Evolutionary conservation across 2,113 vertebrate species (phyloP), one percentile per base, ranked within the genome.

Genomic region (Xenopus borealis): DNA sequence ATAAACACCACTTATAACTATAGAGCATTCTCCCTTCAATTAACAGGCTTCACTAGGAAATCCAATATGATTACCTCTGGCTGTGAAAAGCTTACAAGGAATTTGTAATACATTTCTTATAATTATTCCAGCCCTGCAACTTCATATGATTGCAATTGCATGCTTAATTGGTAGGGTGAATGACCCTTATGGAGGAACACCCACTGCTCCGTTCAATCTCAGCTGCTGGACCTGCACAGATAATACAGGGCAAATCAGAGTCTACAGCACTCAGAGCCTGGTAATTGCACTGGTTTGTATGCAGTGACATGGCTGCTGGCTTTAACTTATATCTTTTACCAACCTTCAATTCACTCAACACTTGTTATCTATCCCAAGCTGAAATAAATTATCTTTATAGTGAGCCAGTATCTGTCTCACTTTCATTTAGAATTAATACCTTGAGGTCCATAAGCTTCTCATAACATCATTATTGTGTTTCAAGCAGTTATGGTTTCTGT

Each of bases 271-370:
- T 55, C 53, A n/a, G 68, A 55, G 27, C 30, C 14, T 10, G 10
- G 4, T 75, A 75, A 75, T 75, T 44, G 66, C 63, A 10, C 72
- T 61, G 20, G 33, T 75, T 67, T 75, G 64, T 75, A 75, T 75
- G 72, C 72, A 75, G 65, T 16, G 40, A 67, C 72, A 75, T 66
- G 64, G 14, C 52, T 50, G 12, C 40, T 2, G 65, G 72, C 30
- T 55, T 75, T 67, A 61, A 46, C 72, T 33, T 19, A 50, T 30
- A 68, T 75, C 72, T 66, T 19, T 64, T 53, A n/a, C 33, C 64
- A 58, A 61, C 64, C 65, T 46, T 40, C 72, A 65, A 57, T 59
- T 55, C 52, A n/a, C 64, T 74, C 55, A 61, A 45, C 52, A n/a
- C 72, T 59, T 47, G 52, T 30, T 46, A 45, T 75, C 61, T 50